Evolutionary conservation across 2,797 vertebrate genomes (phyloP).

Genomic region (Ispidina lecontei): DNA sequence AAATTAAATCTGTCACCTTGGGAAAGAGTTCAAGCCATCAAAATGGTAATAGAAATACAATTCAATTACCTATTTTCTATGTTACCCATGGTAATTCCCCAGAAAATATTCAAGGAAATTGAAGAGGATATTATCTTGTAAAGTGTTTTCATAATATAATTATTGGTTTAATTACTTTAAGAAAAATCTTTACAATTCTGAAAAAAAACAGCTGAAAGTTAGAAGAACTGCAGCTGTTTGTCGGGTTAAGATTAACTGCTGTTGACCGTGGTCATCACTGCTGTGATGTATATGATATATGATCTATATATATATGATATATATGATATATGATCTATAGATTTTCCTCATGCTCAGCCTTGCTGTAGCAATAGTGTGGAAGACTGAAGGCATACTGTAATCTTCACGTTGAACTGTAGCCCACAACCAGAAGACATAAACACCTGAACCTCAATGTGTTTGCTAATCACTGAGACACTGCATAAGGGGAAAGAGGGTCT

Average conservation of each 20-base stretch:
- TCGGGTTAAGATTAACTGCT: background rate
- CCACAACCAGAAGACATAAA: rapidly evolving
- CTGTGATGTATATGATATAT: too few species aligned
- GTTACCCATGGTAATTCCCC: constrained; percentile 25
- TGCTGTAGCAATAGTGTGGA: background rate
- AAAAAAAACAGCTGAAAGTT: background rate
- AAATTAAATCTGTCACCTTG: constrained; percentile 66
- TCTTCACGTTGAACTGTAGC: background rate
- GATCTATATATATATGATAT: too few species aligned
- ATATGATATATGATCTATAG: too few species aligned
- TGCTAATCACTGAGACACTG: background rate
- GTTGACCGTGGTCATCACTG: background rate
- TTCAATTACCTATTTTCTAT: constrained; percentile 55
- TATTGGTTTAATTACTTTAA: constrained; percentile 38
- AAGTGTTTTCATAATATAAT: constrained; percentile 9
- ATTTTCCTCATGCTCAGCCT: background rate
- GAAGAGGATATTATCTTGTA: constrained; percentile 33
- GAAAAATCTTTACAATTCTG: background rate
- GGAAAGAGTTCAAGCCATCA: constrained; percentile 59
- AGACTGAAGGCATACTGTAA: background rate
- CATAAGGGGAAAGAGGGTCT: background rate
- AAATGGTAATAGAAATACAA: constrained; percentile 62
- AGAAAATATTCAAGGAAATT: constrained; percentile 53
- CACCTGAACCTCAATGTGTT: background rate
- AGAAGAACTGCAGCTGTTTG: background rate